A percentile compares a stretch with the other conserved stretches of the same genome.
Conservation (phyloP, 1,140 invertebrate species). For the Bactericera cockerelli region DNA sequence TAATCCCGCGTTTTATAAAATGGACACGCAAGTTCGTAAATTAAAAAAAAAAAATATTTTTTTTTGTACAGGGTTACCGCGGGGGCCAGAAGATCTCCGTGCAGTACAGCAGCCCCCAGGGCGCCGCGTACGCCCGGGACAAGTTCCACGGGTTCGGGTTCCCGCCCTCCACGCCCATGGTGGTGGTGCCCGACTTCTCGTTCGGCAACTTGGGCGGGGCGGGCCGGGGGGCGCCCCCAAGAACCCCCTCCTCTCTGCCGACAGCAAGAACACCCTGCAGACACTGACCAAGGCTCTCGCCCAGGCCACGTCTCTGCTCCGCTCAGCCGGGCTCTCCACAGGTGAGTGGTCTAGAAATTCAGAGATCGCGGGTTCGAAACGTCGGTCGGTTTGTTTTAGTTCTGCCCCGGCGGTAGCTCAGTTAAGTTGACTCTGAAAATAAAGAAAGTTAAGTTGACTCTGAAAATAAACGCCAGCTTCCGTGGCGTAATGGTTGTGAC, state of each 20-base stretch:
- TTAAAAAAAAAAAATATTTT: too few relatives aligned
- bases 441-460: too few relatives aligned
- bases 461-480: too few relatives aligned
- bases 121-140: constrained; percentile 59
- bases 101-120: constrained; percentile 50
- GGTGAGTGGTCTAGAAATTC: constrained; percentile 30
- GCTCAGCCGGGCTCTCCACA: constrained; percentile 42
- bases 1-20: too few relatives aligned
- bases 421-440: too few relatives aligned
- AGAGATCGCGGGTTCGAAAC: background rate
- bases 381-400: background rate
- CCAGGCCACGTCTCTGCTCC: constrained; percentile 49
- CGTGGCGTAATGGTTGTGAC: too few relatives aligned
- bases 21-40: too few relatives aligned
- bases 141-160: constrained; percentile 76
- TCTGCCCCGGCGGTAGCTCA: too few relatives aligned
- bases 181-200: constrained; percentile 41
- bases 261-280: constrained; percentile 30
- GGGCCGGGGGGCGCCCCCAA: constrained; percentile 25
- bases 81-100: constrained; percentile 1
- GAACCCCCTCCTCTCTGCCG: constrained; percentile 29
- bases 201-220: background rate
- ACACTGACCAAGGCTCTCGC: constrained; percentile 50
- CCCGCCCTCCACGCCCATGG: constrained; percentile 59
- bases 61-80: background rate